Base-by-base conservation (phyloP, 2,113 vertebrate genomes). In the Antechinus stuartii region DNA sequence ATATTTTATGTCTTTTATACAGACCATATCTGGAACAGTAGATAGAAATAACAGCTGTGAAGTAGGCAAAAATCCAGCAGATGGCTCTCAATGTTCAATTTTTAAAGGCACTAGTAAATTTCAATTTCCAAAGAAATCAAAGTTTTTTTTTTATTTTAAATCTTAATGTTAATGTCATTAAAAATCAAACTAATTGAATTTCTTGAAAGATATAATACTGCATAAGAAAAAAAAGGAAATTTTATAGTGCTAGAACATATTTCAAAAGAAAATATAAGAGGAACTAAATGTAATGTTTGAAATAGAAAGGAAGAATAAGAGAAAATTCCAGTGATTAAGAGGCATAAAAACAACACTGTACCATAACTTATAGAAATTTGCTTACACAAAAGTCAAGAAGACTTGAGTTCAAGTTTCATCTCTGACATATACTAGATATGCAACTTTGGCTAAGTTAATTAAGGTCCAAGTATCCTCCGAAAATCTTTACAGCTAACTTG, bases 51-150 rank as follows among this genome's bases (percentile, higher is more conserved):
- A 95, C 90, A 61, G 0, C 16, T 47, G n/a, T 52, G 61, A 97
- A 97, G 90, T 91, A 96, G 97, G 93, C 56, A 97, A 27, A 95
- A 0, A 56, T 95, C 97, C 98, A 98, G 98, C 96, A 96, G 98
- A 96, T 98, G 98, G 97, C 98, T 96, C 98, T 98, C 98, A 95
- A 97, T 46, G 76, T 96, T 90, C 96, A 97, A 53, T 24, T 96
- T 94, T 98, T 92, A 97, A 97, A 96, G 24, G 92, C 25, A 93
- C 57, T 6, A 53, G 16, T 12, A 92, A 50, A 35, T 96, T 90
- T 94, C 54, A 11, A 94, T 89, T 96, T 96, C 49, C 25, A 95
- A 91, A 95, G 91, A 96, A 90, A 94, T 89, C 55, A 96, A 96
- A 91, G 5, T 55, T 76, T 76, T n/a, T n/a, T 10, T 89, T 93